A percentile compares a stretch with the other conserved stretches of the same genome.
Evolutionary conservation across 92 coral and sea anemone genomes (phyloP).

Genomic region (Palythoa caribaeorum): DNA sequence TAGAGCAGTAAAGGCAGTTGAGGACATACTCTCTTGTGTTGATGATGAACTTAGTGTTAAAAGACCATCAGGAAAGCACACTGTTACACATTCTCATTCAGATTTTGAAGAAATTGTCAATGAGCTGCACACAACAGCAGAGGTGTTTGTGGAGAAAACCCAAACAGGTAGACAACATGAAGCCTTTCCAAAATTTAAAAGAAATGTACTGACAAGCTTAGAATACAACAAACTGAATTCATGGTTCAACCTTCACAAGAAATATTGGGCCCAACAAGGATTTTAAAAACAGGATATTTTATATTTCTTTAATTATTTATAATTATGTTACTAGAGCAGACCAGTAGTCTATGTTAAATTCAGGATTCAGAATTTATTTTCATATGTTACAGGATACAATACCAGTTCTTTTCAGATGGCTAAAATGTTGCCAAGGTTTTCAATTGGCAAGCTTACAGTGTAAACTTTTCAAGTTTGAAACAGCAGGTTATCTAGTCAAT

Average conservation of each 20-base stretch:
- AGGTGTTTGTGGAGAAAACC: slow-evolving; percentile 55
- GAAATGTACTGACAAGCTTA: slow-evolving; percentile 42
- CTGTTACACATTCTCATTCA: slow-evolving; percentile 33
- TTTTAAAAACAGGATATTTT: background rate
- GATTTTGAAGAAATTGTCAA: slow-evolving; percentile 67
- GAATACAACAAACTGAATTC: slow-evolving; percentile 52
- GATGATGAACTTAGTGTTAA: slow-evolving; percentile 58
- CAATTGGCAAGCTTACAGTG: background rate
- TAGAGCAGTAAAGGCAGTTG: slow-evolving; percentile 56
- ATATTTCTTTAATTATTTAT: background rate
- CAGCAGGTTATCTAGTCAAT: background rate
- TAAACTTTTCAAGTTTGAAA: background rate
- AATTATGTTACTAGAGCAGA: background rate
- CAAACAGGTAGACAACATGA: slow-evolving; percentile 46
- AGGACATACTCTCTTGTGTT: slow-evolving; percentile 57
- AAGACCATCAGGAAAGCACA: slow-evolving; percentile 74
- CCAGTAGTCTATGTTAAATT: background rate
- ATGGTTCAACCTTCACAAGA: slow-evolving; percentile 63
- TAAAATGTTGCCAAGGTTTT: background rate
- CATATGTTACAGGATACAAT: background rate
- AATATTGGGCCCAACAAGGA: background rate
- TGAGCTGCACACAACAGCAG: slow-evolving; percentile 62
- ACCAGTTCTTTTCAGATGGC: background rate
- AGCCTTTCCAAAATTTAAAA: slow-evolving; percentile 55
- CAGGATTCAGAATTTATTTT: background rate